phyloP scores from a whole-genome alignment of 2,888 invertebrate genomes.

The Eurytoma californica region DNA sequence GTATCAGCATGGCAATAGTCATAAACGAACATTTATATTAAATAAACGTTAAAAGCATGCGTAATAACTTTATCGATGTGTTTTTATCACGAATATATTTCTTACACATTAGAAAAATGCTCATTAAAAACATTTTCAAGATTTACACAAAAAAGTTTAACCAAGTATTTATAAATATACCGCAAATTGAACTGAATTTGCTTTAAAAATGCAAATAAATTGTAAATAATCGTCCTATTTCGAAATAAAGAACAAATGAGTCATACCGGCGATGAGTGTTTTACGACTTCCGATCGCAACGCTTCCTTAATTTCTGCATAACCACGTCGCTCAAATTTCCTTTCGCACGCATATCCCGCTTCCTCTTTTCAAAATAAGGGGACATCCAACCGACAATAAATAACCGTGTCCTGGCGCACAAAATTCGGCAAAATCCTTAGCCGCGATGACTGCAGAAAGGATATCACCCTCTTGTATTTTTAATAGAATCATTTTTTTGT shows the following conservation, averaged over 20 bases:
- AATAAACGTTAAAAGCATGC: constrained; percentile 42
- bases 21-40: constrained; percentile 51
- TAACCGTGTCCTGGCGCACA: constrained; percentile 9
- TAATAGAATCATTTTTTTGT: constrained; percentile 52
- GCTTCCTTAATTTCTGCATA: not conserved
- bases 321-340: not conserved
- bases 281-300: no score
- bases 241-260: no score
- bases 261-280: no score
- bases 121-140: not conserved
- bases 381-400: constrained; percentile 16
- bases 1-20: constrained; percentile 34
- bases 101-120: not conserved
- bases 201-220: no score
- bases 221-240: no score
- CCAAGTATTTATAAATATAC: no score
- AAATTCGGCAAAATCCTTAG: constrained; percentile 24
- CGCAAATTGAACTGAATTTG: no score
- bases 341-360: not conserved
- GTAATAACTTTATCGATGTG: constrained; percentile 28
- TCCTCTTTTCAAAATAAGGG: constrained; percentile 10
- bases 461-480: constrained; percentile 35
- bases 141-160: no score
- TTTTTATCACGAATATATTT: constrained; percentile 18
- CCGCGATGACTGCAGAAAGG: constrained; percentile 28